These are phyloP conservation scores for Albula glossodonta DNA, from an alignment of 2,113 vertebrate species.

Conservation along the genomic window DNA sequence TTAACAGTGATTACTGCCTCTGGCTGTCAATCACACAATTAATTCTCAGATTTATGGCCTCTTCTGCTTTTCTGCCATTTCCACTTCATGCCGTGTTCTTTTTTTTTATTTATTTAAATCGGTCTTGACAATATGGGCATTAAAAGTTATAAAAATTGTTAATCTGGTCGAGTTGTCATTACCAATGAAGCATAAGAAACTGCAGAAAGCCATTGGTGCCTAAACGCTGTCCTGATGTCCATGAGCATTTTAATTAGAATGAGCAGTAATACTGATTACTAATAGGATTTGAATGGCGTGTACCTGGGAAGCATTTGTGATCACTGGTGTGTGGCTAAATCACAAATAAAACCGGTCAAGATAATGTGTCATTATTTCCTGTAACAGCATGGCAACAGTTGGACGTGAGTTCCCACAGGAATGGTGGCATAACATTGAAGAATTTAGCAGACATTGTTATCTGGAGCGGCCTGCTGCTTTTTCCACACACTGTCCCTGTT, in stretches of 20 bases:
- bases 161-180: background rate
- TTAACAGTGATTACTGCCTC: conserved; percentile 12
- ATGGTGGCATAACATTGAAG: too few species aligned
- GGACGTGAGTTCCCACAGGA: too few species aligned
- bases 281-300: background rate
- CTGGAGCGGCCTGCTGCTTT: too few species aligned
- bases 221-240: background rate
- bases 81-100: background rate
- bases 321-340: background rate
- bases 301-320: background rate
- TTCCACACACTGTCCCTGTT: too few species aligned
- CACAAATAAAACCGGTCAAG: background rate
- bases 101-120: background rate
- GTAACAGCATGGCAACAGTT: too few species aligned
- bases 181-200: background rate
- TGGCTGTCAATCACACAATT: background rate
- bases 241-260: background rate
- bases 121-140: background rate
- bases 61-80: background rate
- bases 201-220: background rate
- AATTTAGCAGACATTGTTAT: too few species aligned
- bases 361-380: background rate
- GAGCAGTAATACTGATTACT: background rate
- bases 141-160: background rate
- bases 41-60: background rate